Evolutionary conservation across 2,888 invertebrate genomes (phyloP), one percentile per base, ranked within the genome.

Genomic region (Cordilura impudica): DNA sequence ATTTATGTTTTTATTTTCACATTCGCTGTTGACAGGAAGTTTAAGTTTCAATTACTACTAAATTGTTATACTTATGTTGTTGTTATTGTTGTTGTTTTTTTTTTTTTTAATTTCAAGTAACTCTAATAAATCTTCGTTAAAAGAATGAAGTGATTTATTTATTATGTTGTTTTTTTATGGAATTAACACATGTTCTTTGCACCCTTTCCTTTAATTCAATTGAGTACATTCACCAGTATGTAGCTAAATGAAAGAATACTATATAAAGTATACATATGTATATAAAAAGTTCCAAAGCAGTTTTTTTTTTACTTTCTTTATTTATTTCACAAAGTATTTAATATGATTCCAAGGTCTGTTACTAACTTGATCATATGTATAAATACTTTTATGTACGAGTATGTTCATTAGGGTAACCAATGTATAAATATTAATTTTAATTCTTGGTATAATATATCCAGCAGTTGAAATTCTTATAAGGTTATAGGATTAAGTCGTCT

Each of bases 61-160:
- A 63, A 39, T 39, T n/a, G n/a, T n/a, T n/a, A n/a, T n/a, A n/a
- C n/a, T n/a, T n/a, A n/a, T n/a, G n/a, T n/a, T n/a, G n/a, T n/a
- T n/a, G n/a, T n/a, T n/a, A n/a, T n/a, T n/a, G n/a, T n/a, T n/a
- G n/a, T n/a, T n/a, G n/a, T n/a, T n/a, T n/a, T n/a, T n/a, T n/a
- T 67, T 73, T 69, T 65, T 73, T 65, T 78, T 16, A 29, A 69
- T 58, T 65, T 43, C 39, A 72, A 78, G 63, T 73, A 60, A 61
- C 43, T 66, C 18, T 21, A 19, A 77, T 65, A 71, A 65, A 71
- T 70, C 58, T 60, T 14, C 4, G 49, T 58, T 58, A 47, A 47
- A 7, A 47, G 3, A 18, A 12, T 47, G 19, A 8, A 2, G 19
- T 19, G 19, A 12, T 47, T 47, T 47, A 23, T 51, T 26, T 29